Percentiles rank a stretch among this genome's conserved stretches.
These are phyloP conservation scores for Drosophila anceps DNA, from an alignment of 2,888 invertebrate species.

Conservation along the genomic window DNA sequence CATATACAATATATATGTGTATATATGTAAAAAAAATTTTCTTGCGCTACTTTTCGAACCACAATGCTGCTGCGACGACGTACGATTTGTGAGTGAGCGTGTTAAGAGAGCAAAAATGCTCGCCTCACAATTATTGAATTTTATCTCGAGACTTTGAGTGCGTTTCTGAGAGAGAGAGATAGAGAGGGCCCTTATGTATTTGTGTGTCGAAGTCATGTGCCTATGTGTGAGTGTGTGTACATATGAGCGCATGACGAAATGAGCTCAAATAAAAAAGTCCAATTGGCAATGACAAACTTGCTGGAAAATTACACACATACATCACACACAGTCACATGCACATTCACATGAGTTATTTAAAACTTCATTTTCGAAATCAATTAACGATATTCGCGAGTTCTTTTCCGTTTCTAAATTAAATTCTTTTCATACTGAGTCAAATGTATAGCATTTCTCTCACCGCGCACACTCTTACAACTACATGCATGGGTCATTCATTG, in stretches of 20 bases:
- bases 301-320: constrained; percentile 69
- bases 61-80: constrained; percentile 79
- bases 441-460: constrained; percentile 34
- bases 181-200: constrained; percentile 38
- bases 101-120: constrained; percentile 31
- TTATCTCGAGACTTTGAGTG: constrained; percentile 46
- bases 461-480: constrained; percentile 37
- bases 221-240: constrained; percentile 45
- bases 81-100: constrained; percentile 70
- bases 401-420: constrained; percentile 18
- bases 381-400: constrained; percentile 39
- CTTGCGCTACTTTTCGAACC: constrained; percentile 74
- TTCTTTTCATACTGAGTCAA: constrained; percentile 23
- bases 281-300: constrained; percentile 72
- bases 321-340: constrained; percentile 57
- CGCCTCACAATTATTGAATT: constrained; percentile 64
- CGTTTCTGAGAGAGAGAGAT: constrained; percentile 45
- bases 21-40: constrained; percentile 57
- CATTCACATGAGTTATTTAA: constrained; percentile 44
- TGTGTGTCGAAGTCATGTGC: constrained; percentile 54
- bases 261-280: constrained; percentile 59
- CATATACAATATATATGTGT: constrained; percentile 70
- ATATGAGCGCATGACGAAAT: constrained; percentile 71
- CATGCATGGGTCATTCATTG: constrained; percentile 45
- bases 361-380: constrained; percentile 56